Base-by-base conservation (phyloP, 2,113 vertebrate species). In the Ornithorhynchus anatinus region DNA sequence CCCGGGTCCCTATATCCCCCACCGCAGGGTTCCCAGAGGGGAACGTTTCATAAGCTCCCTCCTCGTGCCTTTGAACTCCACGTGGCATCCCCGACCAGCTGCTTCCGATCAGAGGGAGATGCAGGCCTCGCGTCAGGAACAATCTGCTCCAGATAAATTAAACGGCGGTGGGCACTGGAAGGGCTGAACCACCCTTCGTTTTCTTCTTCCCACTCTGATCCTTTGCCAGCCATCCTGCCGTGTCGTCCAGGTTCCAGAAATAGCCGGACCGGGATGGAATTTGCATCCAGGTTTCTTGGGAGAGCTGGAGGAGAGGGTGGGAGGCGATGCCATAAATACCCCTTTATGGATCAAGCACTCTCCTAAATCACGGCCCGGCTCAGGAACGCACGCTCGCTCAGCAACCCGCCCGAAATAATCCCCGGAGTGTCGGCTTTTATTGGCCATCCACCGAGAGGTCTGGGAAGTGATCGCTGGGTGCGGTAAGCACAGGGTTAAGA, bases 31-130 rank as follows among this genome's bases (percentile, higher is more conserved):
- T 69, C 72, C 87, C 64, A 80, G 79, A 78, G 53, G 68, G 82
- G 87, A 80, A 37, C 56, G 83, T 82, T 80, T 84, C 61, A 68
- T 89, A 76, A 82, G 59, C 1, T 1, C 79, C 33, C 44, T 6
- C 27, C 58, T 50, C 75, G n/a, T 72, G 72, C 61, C 74, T 90
- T 89, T 85, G 77, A 82, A 82, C 53, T 79, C 40, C 35, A 81
- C 76, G 79, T 66, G 81, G 77, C 80, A 90, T 84, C 58, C 65
- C 80, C 23, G 52, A 83, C n/a, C 77, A 87, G 82, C 78, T 89
- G 86, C 52, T 90, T 88, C 69, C 71, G 54, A 88, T 89, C 81
- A 86, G 86, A 89, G 39, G 63, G 59, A 89, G 90, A 89, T 64
- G 15, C 77, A 72, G 77, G 53, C 52, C 75, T 80, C 86, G 71